These are phyloP conservation scores for Zeugodacus cucurbitae DNA, from an alignment of 1,140 invertebrate genomes.

Conservation along the genomic window DNA sequence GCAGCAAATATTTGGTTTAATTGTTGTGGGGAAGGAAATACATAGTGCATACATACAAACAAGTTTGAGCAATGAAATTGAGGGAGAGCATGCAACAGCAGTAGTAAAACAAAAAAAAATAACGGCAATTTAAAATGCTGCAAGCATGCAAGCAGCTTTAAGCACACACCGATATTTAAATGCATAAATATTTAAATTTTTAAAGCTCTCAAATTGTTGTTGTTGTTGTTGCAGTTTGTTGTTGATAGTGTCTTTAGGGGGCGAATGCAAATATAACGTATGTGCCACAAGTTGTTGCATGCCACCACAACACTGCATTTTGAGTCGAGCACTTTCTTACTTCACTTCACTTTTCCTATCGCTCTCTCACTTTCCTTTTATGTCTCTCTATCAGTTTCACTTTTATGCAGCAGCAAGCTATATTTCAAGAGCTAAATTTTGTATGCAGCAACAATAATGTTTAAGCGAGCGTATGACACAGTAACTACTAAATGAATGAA, in stretches of 20 bases:
- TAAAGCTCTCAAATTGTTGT: not conserved
- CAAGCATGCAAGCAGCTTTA: not conserved
- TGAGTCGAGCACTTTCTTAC: not conserved
- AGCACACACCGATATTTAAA: not conserved
- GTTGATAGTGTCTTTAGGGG: not conserved
- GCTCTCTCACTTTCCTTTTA: not conserved
- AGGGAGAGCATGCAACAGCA: not conserved
- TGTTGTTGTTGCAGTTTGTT: not conserved
- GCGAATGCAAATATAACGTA: not conserved
- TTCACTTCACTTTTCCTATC: not conserved
- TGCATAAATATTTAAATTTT: not conserved
- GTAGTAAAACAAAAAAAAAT: not conserved
- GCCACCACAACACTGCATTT: not conserved
- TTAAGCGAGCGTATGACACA: conserved; percentile 5
- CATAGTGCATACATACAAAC: not conserved
- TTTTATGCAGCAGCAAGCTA: conserved; percentile 19
- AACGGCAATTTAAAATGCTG: not conserved
- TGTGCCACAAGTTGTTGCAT: not conserved
- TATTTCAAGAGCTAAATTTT: conserved; percentile 4
- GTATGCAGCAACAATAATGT: conserved; percentile 9
- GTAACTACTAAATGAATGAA: not conserved
- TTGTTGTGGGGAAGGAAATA: not conserved
- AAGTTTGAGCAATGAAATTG: not conserved
- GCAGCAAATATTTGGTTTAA: not conserved
- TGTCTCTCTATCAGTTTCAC: not conserved